Evolutionary conservation across 2,113 vertebrate species (phyloP), one percentile per base, ranked within the genome.

Genomic region (Dascyllus trimaculatus): DNA sequence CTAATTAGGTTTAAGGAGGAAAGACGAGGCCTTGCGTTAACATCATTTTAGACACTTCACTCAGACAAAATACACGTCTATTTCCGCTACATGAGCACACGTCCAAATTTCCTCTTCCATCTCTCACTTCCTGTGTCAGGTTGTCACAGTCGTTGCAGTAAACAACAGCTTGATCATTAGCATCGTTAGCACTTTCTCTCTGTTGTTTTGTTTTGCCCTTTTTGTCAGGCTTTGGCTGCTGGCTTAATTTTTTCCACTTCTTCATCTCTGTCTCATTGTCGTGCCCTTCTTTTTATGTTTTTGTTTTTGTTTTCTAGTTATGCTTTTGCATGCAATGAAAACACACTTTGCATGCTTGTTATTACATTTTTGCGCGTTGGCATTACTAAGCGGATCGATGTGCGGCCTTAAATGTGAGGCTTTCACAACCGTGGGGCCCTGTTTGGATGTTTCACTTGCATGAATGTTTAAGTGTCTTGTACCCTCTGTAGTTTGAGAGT

Each of bases 111-210:
- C 7, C 7, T 63, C 66, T 3, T 13, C 53, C 1, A 0, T 60
- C 13, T n/a, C 32, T 43, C 6, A 9, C 18, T 25, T 62, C n/a
- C 48, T 75, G 18, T 76, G 46, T 62, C 25, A 35, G 46, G 51
- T 4, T 76, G 58, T 85, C 75, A 80, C 64, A 54, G 15, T 53
- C 49, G 7, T 26, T 46, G 54, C 53, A 63, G 73, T 70, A 67
- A 81, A 82, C 78, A 87, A 19, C 61, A 81, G 65, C 7, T 65
- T 66, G 29, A 78, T 84, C 63, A 70, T 88, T 73, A 84, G 63
- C 71, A 71, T 64, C 4, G 2, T 71, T 82, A 32, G 18, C 56
- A 32, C 54, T 60, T 48, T 65, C 59, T 54, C 53, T 57, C 29
- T 61, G 46, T 62, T 63, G 68, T 61, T 61, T 35, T 58, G 40